A percentile compares a stretch with the other conserved stretches of the same genome.
phyloP scores from a whole-genome alignment of 2,888 invertebrate genomes.

The Polymixis lichenea region DNA sequence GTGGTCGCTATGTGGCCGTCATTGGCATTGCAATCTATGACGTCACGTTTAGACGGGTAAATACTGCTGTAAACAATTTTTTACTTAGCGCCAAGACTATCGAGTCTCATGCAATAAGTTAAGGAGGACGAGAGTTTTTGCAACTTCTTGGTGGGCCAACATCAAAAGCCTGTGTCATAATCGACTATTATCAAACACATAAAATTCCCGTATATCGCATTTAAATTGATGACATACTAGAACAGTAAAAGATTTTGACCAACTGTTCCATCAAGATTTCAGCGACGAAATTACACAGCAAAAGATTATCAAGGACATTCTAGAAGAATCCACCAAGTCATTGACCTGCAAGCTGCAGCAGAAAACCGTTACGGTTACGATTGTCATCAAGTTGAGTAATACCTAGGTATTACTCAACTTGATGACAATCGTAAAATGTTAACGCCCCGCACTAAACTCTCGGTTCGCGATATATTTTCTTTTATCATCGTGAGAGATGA shows the following conservation, averaged over 20 bases:
- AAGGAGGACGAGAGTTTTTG: too few relatives aligned
- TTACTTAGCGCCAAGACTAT: background rate
- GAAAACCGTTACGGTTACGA: conserved; percentile 42
- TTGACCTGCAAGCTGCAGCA: conserved; percentile 42
- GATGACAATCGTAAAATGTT: conserved; percentile 68
- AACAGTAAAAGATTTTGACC: conserved; percentile 5
- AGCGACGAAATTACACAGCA: conserved; percentile 12
- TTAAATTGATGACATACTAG: background rate
- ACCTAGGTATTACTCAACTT: conserved; percentile 60
- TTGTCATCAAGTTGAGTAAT: too few relatives aligned
- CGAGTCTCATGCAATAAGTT: too few relatives aligned
- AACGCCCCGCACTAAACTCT: conserved; percentile 61
- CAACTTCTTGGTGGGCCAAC: background rate
- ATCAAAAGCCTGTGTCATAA: background rate
- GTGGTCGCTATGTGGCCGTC: conserved; percentile 17
- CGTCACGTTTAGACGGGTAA: conserved; percentile 24
- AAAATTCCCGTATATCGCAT: background rate
- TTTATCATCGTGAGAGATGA: conserved; percentile 40
- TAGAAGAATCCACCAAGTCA: conserved; percentile 46
- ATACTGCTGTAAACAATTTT: background rate
- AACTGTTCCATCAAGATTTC: conserved; percentile 15
- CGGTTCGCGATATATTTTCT: conserved; percentile 50
- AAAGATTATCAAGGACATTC: conserved; percentile 34
- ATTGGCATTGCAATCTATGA: conserved; percentile 36
- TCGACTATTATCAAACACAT: background rate